These are phyloP conservation scores for Xenotilapia flavipinnis DNA, from an alignment of 2,113 vertebrate species.

Conservation along the genomic window DNA sequence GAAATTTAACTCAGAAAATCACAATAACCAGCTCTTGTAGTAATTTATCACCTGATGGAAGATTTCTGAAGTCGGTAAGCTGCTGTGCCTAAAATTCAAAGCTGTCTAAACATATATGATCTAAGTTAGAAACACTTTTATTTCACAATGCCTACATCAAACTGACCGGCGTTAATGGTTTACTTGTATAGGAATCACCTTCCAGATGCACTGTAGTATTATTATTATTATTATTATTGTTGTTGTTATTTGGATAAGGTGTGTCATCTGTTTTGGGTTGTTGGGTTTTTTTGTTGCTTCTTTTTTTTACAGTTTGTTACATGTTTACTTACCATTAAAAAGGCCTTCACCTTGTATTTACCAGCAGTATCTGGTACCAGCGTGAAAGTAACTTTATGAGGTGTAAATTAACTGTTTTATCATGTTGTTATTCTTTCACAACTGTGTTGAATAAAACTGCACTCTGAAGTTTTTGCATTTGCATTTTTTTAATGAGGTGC, in stretches of 20 bases:
- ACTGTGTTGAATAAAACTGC: conserved; percentile 16
- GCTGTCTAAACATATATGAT: neutral
- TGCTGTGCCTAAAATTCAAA: conserved; percentile 28
- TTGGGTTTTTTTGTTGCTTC: neutral
- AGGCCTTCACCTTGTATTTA: neutral
- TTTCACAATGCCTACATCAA: neutral
- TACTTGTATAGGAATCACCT: neutral
- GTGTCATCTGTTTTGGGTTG: neutral
- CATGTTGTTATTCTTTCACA: neutral
- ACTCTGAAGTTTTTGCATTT: neutral
- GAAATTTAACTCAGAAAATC: neutral
- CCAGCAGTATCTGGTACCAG: neutral
- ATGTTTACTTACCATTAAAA: conserved; percentile 1
- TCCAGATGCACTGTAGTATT: neutral
- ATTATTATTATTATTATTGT: neutral
- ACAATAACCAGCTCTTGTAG: neutral
- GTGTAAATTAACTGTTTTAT: neutral
- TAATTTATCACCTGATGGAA: neutral
- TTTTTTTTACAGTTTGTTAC: neutral
- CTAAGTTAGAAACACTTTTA: neutral
- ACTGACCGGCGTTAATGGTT: neutral
- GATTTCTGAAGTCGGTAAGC: neutral
- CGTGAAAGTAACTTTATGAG: neutral
- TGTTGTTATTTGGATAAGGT: neutral
- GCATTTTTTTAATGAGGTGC: neutral